phyloP scores from a whole-genome alignment of 2,113 vertebrate species.

The Ploceus nigricollis region DNA sequence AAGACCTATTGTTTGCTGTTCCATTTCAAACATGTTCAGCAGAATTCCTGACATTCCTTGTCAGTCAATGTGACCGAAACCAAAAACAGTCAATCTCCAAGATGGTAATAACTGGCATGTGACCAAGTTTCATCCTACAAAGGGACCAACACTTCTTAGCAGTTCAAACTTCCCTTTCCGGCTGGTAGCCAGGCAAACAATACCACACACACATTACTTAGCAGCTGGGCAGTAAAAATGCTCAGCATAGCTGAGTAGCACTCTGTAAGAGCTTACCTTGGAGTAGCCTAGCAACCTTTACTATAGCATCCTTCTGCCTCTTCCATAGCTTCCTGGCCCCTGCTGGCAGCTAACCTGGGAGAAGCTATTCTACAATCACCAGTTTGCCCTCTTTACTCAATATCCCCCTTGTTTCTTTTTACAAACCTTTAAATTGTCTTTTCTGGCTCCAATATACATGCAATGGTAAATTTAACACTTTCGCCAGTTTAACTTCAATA shows the following conservation, averaged over 20 bases:
- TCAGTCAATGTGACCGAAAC: slow-evolving; percentile 75
- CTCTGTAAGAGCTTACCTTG: slow-evolving; percentile 73
- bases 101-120: slow-evolving; percentile 56
- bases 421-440: not conserved
- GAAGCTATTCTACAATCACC: not conserved
- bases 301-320: slow-evolving; percentile 79
- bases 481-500: not conserved
- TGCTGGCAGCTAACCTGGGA: not conserved
- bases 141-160: not conserved
- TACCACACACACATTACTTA: not conserved
- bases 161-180: slow-evolving; percentile 57
- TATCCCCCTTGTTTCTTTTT: not conserved
- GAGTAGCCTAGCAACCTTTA: slow-evolving; percentile 80
- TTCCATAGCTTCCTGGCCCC: slow-evolving; percentile 75
- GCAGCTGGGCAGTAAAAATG: slow-evolving; percentile 74
- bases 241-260: slow-evolving; percentile 77
- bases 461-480: not conserved
- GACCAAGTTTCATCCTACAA: slow-evolving; percentile 69
- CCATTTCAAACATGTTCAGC: slow-evolving; percentile 57
- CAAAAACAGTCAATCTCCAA: slow-evolving; percentile 67
- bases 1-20: slow-evolving; percentile 72
- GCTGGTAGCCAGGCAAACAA: not conserved
- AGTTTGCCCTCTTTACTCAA: not conserved
- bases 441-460: not conserved
- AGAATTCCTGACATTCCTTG: slow-evolving; percentile 79